Evolutionary conservation across 1,140 invertebrate species (phyloP).

Genomic region (Bombus pascuorum): DNA sequence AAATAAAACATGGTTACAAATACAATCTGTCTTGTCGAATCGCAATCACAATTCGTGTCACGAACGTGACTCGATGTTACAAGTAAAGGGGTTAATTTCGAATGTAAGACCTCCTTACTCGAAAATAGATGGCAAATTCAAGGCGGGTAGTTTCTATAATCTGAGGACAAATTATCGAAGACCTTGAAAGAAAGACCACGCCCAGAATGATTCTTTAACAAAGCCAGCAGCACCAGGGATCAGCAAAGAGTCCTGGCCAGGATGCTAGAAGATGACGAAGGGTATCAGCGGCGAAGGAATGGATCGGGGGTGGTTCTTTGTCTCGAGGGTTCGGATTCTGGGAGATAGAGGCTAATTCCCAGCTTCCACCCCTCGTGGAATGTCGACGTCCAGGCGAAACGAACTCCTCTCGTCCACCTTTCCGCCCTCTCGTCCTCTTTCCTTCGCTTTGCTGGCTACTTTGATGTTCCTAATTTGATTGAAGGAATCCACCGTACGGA

Average conservation of each 20-base stretch:
- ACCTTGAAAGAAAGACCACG: conserved; percentile 51
- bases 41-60: not conserved
- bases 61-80: too few species aligned
- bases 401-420: conserved; percentile 61
- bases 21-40: too few species aligned
- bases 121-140: not conserved
- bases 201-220: conserved; percentile 61
- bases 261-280: conserved; percentile 60
- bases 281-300: conserved; percentile 39
- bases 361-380: conserved; percentile 78
- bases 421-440: conserved; percentile 68
- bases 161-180: conserved; percentile 53
- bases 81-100: too few species aligned
- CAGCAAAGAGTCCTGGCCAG: conserved; percentile 28
- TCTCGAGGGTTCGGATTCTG: conserved; percentile 79
- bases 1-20: not conserved
- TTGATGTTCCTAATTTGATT: conserved; percentile 84
- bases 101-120: too few species aligned
- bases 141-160: not conserved
- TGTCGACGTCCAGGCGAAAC: conserved; percentile 63
- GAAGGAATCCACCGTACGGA: conserved; percentile 81
- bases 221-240: conserved; percentile 53
- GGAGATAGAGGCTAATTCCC: conserved; percentile 82
- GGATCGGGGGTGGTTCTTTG: conserved; percentile 72
- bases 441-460: conserved; percentile 77